Conservation (phyloP, 1,140 invertebrate genomes). For the Copidosoma floridanum region DNA sequence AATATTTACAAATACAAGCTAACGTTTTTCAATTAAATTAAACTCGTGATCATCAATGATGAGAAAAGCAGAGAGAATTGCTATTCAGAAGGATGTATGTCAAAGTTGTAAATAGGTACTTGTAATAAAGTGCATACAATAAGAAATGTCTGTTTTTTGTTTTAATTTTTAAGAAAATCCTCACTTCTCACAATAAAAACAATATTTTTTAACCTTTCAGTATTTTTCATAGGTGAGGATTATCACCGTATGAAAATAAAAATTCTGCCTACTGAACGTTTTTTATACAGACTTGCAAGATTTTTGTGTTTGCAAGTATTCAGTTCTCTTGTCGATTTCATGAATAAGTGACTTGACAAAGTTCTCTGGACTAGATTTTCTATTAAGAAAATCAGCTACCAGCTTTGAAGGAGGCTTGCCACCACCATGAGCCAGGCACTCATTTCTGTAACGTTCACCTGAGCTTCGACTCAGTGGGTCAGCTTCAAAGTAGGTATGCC, state of each 20-base stretch:
- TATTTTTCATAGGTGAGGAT: too few relatives aligned
- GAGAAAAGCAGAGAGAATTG: too few relatives aligned
- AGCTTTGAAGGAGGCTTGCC: slow-evolving; percentile 74
- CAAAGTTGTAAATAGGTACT: slow-evolving; percentile 55
- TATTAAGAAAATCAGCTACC: slow-evolving; percentile 71
- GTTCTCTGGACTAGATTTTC: slow-evolving; percentile 64
- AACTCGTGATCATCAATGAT: too few relatives aligned
- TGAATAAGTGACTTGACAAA: slow-evolving; percentile 60
- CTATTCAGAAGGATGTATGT: slow-evolving; percentile 44
- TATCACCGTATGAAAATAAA: too few relatives aligned
- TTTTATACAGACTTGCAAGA: background rate
- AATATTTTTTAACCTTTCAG: too few relatives aligned
- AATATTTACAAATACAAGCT: too few relatives aligned
- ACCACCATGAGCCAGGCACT: slow-evolving; percentile 86
- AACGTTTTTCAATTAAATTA: too few relatives aligned
- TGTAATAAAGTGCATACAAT: slow-evolving; percentile 52
- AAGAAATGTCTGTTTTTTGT: slow-evolving; percentile 4
- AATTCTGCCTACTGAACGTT: too few relatives aligned
- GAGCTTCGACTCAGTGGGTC: slow-evolving; percentile 77
- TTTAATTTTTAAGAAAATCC: background rate
- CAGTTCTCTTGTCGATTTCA: slow-evolving; percentile 63
- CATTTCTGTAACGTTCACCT: slow-evolving; percentile 74
- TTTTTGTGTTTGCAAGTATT: background rate
- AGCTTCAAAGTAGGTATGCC: slow-evolving; percentile 82
- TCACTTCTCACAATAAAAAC: background rate